Conservation (phyloP, 2,797 vertebrate species). For the Discoglossus pictus region DNA sequence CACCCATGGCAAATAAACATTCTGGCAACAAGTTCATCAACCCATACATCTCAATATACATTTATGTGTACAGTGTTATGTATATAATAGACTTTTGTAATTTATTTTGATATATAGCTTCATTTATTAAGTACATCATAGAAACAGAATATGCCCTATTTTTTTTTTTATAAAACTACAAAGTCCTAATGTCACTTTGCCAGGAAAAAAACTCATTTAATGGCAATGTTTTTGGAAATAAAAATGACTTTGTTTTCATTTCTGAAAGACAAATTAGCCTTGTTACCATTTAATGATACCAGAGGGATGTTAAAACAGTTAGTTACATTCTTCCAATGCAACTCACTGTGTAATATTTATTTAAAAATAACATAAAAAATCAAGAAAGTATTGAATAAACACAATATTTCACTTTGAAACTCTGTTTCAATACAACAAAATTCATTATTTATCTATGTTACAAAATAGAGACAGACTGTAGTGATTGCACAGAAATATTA, state of each 20-base stretch:
- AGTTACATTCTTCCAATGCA: slow-evolving; percentile 61
- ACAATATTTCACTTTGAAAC: slow-evolving; percentile 59
- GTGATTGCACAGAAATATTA: slow-evolving; percentile 62
- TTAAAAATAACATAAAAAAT: slow-evolving; percentile 62
- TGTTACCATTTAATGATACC: slow-evolving; percentile 34
- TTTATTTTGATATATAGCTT: slow-evolving; percentile 86
- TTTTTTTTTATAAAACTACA: slow-evolving; percentile 52
- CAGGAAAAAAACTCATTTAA: slow-evolving; percentile 51
- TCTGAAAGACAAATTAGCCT: slow-evolving; percentile 54
- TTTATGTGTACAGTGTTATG: slow-evolving; percentile 92
- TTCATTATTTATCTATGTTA: slow-evolving; percentile 61
- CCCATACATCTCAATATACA: slow-evolving; percentile 76
- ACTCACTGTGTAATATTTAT: slow-evolving; percentile 65
- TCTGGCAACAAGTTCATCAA: slow-evolving; percentile 58
- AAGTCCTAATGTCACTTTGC: slow-evolving; percentile 53
- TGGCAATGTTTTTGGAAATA: slow-evolving; percentile 48
- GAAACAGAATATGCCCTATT: slow-evolving; percentile 61
- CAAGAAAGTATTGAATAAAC: slow-evolving; percentile 58
- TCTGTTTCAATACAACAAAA: slow-evolving; percentile 61
- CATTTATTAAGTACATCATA: slow-evolving; percentile 60
- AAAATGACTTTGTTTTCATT: slow-evolving; percentile 44
- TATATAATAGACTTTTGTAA: slow-evolving; percentile 89
- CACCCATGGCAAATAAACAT: slow-evolving; percentile 64
- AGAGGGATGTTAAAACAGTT: slow-evolving; percentile 59
- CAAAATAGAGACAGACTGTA: slow-evolving; percentile 62